phyloP scores from a whole-genome alignment of 1,140 invertebrate genomes.

The Cyclargus thomasi region DNA sequence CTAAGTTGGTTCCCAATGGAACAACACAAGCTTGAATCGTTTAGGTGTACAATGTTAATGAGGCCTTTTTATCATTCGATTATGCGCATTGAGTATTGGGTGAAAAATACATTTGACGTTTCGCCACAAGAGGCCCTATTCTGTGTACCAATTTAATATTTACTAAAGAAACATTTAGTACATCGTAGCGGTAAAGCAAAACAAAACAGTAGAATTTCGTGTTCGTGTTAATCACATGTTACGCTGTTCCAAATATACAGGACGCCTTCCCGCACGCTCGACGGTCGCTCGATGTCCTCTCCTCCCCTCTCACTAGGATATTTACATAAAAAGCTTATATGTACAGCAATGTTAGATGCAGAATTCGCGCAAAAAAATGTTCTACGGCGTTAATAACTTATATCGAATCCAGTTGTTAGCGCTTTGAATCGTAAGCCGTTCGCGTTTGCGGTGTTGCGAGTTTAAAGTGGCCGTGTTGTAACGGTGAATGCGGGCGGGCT shows the following conservation, averaged over 20 bases:
- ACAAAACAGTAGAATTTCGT: constrained; percentile 65
- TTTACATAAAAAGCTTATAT: constrained; percentile 73
- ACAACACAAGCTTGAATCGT: constrained; percentile 62
- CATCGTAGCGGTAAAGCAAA: constrained; percentile 74
- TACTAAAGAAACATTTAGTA: constrained; percentile 56
- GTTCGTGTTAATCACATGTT: constrained; percentile 72
- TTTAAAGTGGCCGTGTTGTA: background rate
- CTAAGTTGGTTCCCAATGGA: constrained; percentile 37
- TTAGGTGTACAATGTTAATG: constrained; percentile 56
- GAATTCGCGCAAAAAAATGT: constrained; percentile 58
- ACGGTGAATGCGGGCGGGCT: constrained; percentile 49
- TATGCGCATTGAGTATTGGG: constrained; percentile 69
- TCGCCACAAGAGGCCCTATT: constrained; percentile 49
- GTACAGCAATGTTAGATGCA: constrained; percentile 73
- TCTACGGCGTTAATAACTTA: constrained; percentile 51
- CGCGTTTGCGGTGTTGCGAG: background rate
- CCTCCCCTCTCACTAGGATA: constrained; percentile 48
- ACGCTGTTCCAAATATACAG: constrained; percentile 46
- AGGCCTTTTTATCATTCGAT: constrained; percentile 58
- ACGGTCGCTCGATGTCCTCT: constrained; percentile 37
- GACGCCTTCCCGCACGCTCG: constrained; percentile 36
- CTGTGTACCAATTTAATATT: constrained; percentile 45
- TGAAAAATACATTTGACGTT: constrained; percentile 71
- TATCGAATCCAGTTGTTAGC: constrained; percentile 26
- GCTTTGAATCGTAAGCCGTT: constrained; percentile 28